Evolutionary conservation across 2,113 vertebrate genomes (phyloP).

Genomic region (Sylvietta virens): DNA sequence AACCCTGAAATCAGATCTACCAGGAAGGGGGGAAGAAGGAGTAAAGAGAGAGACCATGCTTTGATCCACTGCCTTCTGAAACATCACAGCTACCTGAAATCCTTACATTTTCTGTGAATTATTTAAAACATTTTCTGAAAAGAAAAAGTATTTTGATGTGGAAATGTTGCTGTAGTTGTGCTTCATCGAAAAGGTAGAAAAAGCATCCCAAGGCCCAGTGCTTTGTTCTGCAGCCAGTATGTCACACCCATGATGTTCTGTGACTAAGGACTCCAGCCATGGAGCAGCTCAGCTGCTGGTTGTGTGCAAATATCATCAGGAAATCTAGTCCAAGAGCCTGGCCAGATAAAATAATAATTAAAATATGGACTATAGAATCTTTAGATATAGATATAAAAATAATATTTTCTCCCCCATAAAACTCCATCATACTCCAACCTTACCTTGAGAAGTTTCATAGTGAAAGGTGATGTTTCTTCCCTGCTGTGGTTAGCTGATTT

Average conservation of each 20-base stretch:
- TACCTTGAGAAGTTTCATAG: neutral
- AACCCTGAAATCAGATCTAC: neutral
- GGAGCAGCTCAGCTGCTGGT: neutral
- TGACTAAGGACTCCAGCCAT: neutral
- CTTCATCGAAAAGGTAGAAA: neutral
- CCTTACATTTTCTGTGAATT: slow-evolving; percentile 22
- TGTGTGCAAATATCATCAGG: neutral
- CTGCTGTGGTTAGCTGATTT: neutral
- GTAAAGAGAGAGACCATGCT: neutral
- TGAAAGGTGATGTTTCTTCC: neutral
- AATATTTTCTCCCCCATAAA: neutral
- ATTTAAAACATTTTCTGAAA: slow-evolving; percentile 7
- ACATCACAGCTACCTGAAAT: slow-evolving; percentile 4
- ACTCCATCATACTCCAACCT: neutral
- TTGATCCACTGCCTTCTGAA: slow-evolving; percentile 24
- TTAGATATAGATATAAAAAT: neutral
- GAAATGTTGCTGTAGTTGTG: neutral
- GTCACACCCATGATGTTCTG: neutral
- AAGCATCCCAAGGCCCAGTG: neutral
- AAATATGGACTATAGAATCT: neutral
- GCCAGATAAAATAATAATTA: neutral
- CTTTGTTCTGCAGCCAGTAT: neutral
- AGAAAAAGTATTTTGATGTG: slow-evolving; percentile 16
- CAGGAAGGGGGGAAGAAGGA: neutral
- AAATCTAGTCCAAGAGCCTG: neutral